Evolutionary conservation across 2,888 invertebrate species (phyloP).

Genomic region (Theretra japonica): DNA sequence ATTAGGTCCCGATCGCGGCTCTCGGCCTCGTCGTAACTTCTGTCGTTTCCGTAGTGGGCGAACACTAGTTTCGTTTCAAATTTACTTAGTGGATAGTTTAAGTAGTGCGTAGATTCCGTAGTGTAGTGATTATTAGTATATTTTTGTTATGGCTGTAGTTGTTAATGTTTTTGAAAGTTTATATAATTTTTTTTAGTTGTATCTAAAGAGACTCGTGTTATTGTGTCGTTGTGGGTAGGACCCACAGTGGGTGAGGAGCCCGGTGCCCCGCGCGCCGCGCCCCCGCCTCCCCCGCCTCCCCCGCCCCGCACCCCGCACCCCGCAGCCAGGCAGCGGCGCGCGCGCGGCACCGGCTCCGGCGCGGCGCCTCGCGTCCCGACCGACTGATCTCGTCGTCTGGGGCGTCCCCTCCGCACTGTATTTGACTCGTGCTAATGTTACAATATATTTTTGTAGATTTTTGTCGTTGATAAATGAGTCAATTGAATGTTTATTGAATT

Average conservation of each 20-base stretch:
- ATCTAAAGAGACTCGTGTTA: slow-evolving; percentile 65
- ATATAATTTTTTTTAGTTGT: slow-evolving; percentile 77
- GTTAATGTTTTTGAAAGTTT: slow-evolving; percentile 83
- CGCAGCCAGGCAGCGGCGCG: background rate
- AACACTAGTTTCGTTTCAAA: slow-evolving; percentile 74
- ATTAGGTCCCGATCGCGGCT: slow-evolving; percentile 56
- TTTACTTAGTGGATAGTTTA: slow-evolving; percentile 80
- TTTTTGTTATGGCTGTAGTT: slow-evolving; percentile 85
- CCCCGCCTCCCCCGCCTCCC: slow-evolving; percentile 30
- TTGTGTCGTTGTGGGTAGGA: slow-evolving; percentile 65
- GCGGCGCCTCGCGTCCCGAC: slow-evolving; percentile 37
- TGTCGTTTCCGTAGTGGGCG: slow-evolving; percentile 76
- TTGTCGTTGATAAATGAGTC: slow-evolving; percentile 84
- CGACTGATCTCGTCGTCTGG: slow-evolving; percentile 46
- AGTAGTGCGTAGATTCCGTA: slow-evolving; percentile 81
- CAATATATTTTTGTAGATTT: slow-evolving; percentile 84
- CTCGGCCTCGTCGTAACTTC: slow-evolving; percentile 54
- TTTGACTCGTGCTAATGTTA: slow-evolving; percentile 81
- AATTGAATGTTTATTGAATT: slow-evolving; percentile 84
- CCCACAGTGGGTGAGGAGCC: slow-evolving; percentile 48
- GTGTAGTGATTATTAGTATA: slow-evolving; percentile 81
- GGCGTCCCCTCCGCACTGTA: slow-evolving; percentile 62
- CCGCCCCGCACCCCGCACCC: slow-evolving; percentile 35
- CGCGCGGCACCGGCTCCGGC: slow-evolving; percentile 35
- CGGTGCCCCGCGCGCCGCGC: slow-evolving; percentile 36